These are phyloP conservation scores for Chrysochloris asiatica DNA, from an alignment of 2,113 vertebrate genomes.

Conservation along the genomic window DNA sequence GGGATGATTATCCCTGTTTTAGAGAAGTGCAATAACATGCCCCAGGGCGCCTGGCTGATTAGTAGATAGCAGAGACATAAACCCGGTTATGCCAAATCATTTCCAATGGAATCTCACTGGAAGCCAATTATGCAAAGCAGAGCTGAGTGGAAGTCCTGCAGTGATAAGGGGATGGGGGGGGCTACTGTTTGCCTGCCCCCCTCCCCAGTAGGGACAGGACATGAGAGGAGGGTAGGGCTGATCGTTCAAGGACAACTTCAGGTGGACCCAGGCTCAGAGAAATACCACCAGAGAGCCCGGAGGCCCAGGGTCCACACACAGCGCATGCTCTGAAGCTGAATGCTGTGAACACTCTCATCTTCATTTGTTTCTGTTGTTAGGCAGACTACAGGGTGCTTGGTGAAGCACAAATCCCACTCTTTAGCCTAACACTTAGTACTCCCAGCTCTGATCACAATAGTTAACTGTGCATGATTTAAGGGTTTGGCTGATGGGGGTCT, in stretches of 20 bases:
- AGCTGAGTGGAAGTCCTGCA: conserved; percentile 35
- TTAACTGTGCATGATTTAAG: not conserved
- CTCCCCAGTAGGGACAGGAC: not conserved
- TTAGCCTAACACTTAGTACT: not conserved
- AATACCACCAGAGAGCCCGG: rapidly evolving
- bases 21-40: not conserved
- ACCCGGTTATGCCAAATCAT: conserved; percentile 26
- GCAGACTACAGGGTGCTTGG: not conserved
- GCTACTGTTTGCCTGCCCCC: not conserved
- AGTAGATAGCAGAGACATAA: conserved; percentile 17
- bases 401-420: not conserved
- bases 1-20: not conserved
- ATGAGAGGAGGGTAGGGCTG: not conserved
- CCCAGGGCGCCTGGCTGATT: conserved; percentile 36
- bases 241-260: not conserved
- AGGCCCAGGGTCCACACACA: rapidly evolving
- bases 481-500: not conserved
- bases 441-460: not conserved
- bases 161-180: not conserved
- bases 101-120: not conserved
- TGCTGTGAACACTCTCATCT: rapidly evolving
- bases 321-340: rapidly evolving
- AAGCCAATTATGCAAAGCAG: conserved; percentile 69
- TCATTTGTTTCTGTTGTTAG: rapidly evolving
- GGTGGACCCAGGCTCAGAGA: not conserved